Evolutionary conservation across 1,140 invertebrate genomes (phyloP).

Genomic region (Aphidius ervi): DNA sequence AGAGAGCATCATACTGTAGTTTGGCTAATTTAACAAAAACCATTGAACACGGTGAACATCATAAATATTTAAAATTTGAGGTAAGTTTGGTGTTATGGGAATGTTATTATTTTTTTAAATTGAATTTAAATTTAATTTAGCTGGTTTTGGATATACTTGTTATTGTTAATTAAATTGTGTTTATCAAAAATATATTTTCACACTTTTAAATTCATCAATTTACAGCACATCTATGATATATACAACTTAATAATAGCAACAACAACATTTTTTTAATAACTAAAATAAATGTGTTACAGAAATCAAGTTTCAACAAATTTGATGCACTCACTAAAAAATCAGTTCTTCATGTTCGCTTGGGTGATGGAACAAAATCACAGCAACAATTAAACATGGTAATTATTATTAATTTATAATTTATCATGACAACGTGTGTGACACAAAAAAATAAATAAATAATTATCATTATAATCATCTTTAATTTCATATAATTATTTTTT

Average conservation of each 20-base stretch:
- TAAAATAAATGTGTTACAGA: conserved; percentile 53
- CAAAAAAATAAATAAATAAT: neutral
- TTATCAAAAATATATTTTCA: too few relatives aligned
- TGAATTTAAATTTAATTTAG: too few relatives aligned
- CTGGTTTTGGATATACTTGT: too few relatives aligned
- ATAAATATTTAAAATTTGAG: conserved; percentile 29
- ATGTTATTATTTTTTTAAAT: too few relatives aligned
- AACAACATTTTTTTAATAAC: neutral
- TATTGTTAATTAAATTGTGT: too few relatives aligned
- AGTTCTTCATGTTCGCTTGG: conserved; percentile 62
- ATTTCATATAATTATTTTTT: neutral
- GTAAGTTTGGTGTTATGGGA: conserved; percentile 24
- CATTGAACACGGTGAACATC: conserved; percentile 32
- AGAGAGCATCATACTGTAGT: conserved; percentile 51
- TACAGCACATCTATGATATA: neutral
- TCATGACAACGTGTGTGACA: too few relatives aligned
- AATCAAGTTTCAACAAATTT: conserved; percentile 75
- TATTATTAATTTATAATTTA: conserved; percentile 20
- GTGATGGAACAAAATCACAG: conserved; percentile 64
- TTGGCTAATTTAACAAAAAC: conserved; percentile 45
- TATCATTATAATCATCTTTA: neutral
- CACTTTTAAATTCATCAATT: too few relatives aligned
- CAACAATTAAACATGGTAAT: conserved; percentile 65
- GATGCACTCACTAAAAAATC: conserved; percentile 68
- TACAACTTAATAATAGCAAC: too few relatives aligned